Evolutionary conservation across 1,140 invertebrate species (phyloP), one percentile per base, ranked within the genome.

Genomic region (Steinernema khuongi): DNA sequence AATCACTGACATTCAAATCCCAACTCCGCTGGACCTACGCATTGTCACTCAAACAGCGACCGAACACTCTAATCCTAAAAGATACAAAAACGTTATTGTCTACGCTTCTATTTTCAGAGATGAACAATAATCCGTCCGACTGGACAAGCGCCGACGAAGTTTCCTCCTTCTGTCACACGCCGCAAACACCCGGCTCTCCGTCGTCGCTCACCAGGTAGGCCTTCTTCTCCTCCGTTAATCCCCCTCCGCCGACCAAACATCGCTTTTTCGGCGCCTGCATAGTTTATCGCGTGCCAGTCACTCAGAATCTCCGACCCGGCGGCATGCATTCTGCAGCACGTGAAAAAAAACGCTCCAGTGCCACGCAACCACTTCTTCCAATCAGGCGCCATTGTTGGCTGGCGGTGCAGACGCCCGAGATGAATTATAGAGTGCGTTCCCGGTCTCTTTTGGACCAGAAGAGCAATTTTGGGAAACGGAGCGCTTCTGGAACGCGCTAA

Each of bases 71-170:
- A n/a, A n/a, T n/a, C n/a, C n/a, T n/a, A n/a, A n/a, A n/a, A n/a
- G n/a, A n/a, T n/a, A n/a, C n/a, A n/a, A n/a, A n/a, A n/a, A n/a
- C n/a, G n/a, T n/a, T n/a, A n/a, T n/a, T n/a, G n/a, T n/a, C n/a
- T n/a, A n/a, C n/a, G n/a, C 22, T 22, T 60, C 26, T 60, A 4
- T 22, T 60, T 60, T 17, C 50, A 60, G 50, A 60, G 50, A 60
- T 60, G 50, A 60, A 60, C 50, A 60, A 60, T 22, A 60, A 60
- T 60, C 50, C 50, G 7, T 60, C 50, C 11, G 50, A 60, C 50
- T 60, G 50, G 50, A 60, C 50, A 22, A 60, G 7, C 50, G 50
- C 50, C 11, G 50, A 60, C 19, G 50, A 60, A 60, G 50, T 60
- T 26, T 60, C 50, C 22, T 17, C 11, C 7, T 60, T 60, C 19